Percentiles rank a stretch among this genome's conserved stretches.
Evolutionary conservation across 1,140 invertebrate genomes (phyloP).

Genomic region (Bombus terrestris): DNA sequence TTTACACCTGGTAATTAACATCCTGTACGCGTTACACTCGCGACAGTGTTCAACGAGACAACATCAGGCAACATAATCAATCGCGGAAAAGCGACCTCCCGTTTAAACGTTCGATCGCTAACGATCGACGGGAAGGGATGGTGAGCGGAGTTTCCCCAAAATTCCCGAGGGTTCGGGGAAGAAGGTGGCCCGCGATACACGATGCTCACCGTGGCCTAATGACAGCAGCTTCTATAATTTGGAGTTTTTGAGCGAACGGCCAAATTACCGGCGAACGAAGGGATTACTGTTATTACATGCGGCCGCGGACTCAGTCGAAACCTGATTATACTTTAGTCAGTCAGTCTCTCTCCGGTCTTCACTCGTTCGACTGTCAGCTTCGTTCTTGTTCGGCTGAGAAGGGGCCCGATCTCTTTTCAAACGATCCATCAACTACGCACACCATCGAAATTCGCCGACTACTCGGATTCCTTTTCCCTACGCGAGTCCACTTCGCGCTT

Average conservation of each 20-base stretch:
- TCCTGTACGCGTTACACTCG: neutral
- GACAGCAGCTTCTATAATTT: conserved; percentile 83
- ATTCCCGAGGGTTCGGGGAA: conserved; percentile 75
- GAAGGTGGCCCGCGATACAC: conserved; percentile 68
- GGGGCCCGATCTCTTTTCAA: conserved; percentile 46
- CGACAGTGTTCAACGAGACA: neutral
- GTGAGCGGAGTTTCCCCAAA: conserved; percentile 72
- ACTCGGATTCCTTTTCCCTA: neutral
- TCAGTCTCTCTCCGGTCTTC: conserved; percentile 68
- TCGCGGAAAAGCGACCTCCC: conserved; percentile 14
- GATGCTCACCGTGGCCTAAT: conserved; percentile 74
- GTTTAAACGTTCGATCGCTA: conserved; percentile 44
- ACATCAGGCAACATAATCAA: too few species aligned
- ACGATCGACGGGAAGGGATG: conserved; percentile 48
- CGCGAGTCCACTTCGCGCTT: conserved; percentile 4
- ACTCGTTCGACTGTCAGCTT: conserved; percentile 76
- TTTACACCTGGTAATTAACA: neutral
- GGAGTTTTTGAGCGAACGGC: conserved; percentile 80
- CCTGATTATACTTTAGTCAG: conserved; percentile 81
- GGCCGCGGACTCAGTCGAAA: conserved; percentile 78
- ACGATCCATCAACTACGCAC: conserved; percentile 53
- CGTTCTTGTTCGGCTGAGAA: conserved; percentile 59
- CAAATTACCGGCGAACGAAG: conserved; percentile 80
- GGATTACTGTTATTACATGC: conserved; percentile 82
- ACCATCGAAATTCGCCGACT: conserved; percentile 12